Conservation (phyloP, 2,113 vertebrate species). For the Elachura formosa region DNA sequence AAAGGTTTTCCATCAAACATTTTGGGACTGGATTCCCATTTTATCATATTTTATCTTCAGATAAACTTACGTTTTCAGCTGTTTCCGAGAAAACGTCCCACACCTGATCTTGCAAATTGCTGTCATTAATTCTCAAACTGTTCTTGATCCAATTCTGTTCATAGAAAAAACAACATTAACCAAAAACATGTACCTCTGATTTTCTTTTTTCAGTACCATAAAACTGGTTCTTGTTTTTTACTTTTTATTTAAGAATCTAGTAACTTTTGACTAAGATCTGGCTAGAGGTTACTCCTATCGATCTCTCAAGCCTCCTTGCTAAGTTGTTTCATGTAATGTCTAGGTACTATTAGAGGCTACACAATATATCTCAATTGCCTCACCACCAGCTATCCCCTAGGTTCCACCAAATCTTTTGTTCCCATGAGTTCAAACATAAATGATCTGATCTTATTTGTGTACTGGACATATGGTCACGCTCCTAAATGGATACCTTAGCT, state of each 20-base stretch:
- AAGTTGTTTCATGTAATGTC: background rate
- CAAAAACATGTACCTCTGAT: background rate
- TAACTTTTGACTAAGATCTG: background rate
- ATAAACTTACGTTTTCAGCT: slow-evolving; percentile 74
- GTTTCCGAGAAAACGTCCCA: slow-evolving; percentile 86
- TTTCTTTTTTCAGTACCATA: background rate
- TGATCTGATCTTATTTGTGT: background rate
- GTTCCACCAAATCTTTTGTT: background rate
- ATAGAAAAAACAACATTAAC: background rate
- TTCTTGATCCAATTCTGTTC: slow-evolving; percentile 95
- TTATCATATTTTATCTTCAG: background rate
- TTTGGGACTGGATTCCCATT: background rate
- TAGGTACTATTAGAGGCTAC: background rate
- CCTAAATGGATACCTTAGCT: background rate
- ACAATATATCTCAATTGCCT: background rate
- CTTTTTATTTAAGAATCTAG: background rate
- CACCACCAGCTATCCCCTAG: background rate
- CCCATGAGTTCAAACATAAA: background rate
- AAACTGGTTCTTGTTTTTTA: background rate
- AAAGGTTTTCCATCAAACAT: background rate
- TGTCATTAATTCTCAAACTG: slow-evolving; percentile 82
- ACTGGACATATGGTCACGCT: background rate
- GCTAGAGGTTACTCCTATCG: background rate
- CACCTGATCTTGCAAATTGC: slow-evolving; percentile 81
- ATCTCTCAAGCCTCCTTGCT: background rate